Base-by-base conservation (phyloP, 64 coral and sea anemone genomes). In the Orbicella faveolata region DNA sequence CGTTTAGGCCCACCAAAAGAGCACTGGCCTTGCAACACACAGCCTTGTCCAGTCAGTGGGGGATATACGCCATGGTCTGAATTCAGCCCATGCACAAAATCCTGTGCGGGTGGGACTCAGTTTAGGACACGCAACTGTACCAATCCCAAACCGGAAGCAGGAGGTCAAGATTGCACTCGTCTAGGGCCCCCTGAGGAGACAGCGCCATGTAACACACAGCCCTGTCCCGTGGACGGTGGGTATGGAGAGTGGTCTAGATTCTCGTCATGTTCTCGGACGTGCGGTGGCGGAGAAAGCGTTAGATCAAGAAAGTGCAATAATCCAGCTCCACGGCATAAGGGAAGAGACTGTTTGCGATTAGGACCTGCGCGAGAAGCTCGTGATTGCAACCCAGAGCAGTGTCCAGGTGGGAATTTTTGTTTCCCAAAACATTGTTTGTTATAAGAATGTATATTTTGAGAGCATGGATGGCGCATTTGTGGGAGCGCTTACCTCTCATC, bases 41-140 rank as follows among this genome's bases (percentile, higher is more conserved):
- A 90, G 26, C 18, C 36, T 3, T 98, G 96, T 78, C 96, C 96
- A 17, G 70, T 89, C 20, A 55, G 92, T 74, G 96, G 96, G 15
- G 92, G 92, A 11, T 95, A 93, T 67, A 84, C 87, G 6, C 41
- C 61, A 35, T 98, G 96, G 96, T 95, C 93, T 69, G 3, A 37
- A 7, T 98, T 95, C 16, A 88, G 87, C 25, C 63, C 88, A 5
- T 98, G 96, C n/a, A 90, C 81, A 15, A 80, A 54, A 33, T 80
- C 87, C 14, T 98, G 96, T 74, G 93, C 74, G 16, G 77, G 82
- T n/a, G 96, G 96, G 5, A 75, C 80, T 59, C 87, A 90, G 20
- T 89, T 80, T 54, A 89, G 96, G 61, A 90, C 36, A 15, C 91
- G 96, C 33, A 90, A 90, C 73, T 98, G 96, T 63, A 98, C 96